These are phyloP conservation scores for Corvus hawaiiensis DNA, from an alignment of 2,113 vertebrate genomes.

Conservation along the genomic window DNA sequence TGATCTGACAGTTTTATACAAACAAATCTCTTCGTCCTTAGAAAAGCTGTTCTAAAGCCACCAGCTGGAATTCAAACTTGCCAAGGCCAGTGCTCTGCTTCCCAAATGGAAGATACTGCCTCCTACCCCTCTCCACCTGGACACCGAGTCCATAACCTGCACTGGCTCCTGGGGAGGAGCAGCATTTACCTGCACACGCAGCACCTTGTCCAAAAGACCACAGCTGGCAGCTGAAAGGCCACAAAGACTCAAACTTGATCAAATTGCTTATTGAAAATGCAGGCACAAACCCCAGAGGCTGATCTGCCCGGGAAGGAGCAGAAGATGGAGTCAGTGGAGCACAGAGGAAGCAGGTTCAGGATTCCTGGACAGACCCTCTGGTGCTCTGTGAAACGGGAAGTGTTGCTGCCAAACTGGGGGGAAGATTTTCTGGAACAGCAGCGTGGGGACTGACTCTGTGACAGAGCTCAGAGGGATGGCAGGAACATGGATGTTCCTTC, in stretches of 20 bases:
- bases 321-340: background rate
- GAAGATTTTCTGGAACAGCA: background rate
- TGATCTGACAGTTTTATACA: background rate
- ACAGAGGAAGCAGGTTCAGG: background rate
- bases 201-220: background rate
- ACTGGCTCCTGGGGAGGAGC: background rate
- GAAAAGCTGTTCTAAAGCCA: background rate
- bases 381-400: background rate
- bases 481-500: background rate
- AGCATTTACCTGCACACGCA: background rate
- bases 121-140: background rate
- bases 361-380: background rate
- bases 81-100: background rate
- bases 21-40: background rate
- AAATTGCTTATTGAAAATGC: background rate
- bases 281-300: background rate
- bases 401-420: background rate
- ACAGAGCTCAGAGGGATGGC: background rate
- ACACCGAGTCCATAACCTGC: background rate
- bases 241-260: background rate
- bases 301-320: background rate
- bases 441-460: accelerated
- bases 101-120: background rate
- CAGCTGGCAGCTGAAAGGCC: background rate
- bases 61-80: background rate